Percentiles rank a stretch among this genome's conserved stretches.
phyloP scores from a whole-genome alignment of 2,888 invertebrate genomes.

The Penaeus monodon region DNA sequence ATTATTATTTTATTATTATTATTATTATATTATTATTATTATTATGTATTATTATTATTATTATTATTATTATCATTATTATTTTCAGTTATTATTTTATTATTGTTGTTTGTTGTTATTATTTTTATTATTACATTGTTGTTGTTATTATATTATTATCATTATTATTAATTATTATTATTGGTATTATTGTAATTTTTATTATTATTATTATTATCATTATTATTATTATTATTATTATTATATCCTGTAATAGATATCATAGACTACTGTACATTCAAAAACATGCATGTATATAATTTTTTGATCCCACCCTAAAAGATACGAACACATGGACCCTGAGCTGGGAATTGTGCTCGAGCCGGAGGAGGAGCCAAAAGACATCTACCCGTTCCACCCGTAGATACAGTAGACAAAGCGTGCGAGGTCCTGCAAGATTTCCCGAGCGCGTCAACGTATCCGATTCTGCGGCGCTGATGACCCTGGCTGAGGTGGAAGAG shows the following conservation, averaged over 20 bases:
- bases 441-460: constrained; percentile 74
- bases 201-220: not conserved
- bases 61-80: too few relatives aligned
- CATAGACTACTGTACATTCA: too few relatives aligned
- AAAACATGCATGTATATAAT: not conserved
- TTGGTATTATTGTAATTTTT: not conserved
- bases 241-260: too few relatives aligned
- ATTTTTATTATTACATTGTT: too few relatives aligned
- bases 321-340: constrained; percentile 63
- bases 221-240: too few relatives aligned
- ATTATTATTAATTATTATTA: too few relatives aligned
- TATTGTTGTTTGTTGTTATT: too few relatives aligned
- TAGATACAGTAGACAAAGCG: constrained; percentile 72
- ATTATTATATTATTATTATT: too few relatives aligned
- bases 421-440: constrained; percentile 80
- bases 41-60: too few relatives aligned
- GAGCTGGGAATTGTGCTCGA: constrained; percentile 64
- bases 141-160: too few relatives aligned
- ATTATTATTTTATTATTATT: too few relatives aligned
- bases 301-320: not conserved
- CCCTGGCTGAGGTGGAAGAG: constrained; percentile 72
- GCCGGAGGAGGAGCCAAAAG: constrained; percentile 69
- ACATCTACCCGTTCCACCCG: constrained; percentile 76
- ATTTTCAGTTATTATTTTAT: too few relatives aligned
- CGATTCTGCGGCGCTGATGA: constrained; percentile 70